Evolutionary conservation across 35 echinoderm and acorn worm species (phyloP).

Genomic region (Nesometra sesokonis): DNA sequence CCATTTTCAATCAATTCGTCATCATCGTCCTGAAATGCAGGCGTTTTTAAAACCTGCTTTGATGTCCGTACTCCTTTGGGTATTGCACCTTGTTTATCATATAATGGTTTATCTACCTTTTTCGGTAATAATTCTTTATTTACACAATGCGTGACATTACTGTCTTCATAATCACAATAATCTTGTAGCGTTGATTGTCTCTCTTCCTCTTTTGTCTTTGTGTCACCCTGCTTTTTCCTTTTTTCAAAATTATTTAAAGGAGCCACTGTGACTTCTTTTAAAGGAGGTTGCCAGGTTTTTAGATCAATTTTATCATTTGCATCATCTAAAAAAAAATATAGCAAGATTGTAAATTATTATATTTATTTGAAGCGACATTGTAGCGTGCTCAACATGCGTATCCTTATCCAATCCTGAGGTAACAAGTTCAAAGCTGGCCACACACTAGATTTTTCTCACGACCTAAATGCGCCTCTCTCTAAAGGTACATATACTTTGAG

Average conservation of each 20-base stretch:
- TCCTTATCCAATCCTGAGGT: no score
- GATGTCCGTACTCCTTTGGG: neutral
- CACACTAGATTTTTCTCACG: no score
- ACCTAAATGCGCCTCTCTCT: no score
- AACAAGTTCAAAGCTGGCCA: no score
- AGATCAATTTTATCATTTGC: neutral
- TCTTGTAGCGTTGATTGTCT: neutral
- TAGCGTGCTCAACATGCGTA: no score
- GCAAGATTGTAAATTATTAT: neutral
- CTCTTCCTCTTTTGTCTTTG: neutral
- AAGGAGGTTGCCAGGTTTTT: neutral
- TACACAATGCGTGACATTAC: neutral
- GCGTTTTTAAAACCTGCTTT: neutral
- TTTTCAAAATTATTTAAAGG: neutral
- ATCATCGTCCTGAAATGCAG: neutral
- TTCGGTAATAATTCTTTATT: neutral
- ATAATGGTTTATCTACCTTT: neutral
- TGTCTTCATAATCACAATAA: neutral
- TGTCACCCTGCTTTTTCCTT: neutral
- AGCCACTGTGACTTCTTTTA: neutral
- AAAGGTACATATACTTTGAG: no score
- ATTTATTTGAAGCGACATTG: neutral
- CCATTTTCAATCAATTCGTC: neutral
- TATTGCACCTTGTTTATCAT: neutral
- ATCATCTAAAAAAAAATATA: neutral